Evolutionary conservation across 1,140 invertebrate genomes (phyloP), one percentile per base, ranked within the genome.

Genomic region (Adoxophyes honmai): DNA sequence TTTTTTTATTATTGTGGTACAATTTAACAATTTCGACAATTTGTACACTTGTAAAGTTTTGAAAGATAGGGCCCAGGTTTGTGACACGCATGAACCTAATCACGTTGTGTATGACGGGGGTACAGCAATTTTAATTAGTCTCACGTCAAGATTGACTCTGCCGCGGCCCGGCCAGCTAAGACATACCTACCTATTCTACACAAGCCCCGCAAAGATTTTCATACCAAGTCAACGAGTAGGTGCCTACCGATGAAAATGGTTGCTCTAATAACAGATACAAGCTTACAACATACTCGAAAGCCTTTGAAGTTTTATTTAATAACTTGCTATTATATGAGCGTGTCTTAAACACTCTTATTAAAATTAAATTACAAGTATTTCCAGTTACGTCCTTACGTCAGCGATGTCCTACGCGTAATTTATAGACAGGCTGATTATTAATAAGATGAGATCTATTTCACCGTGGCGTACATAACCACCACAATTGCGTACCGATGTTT

Each of bases 301-400:
- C 42, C 42, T 48, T 33, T 48, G 21, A 48, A 48, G 42, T 48
- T 33, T 48, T 33, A 21, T 48, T 48, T 48, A 21, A 48, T 48
- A 48, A 48, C 16, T 48, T n/a, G 39, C 16, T 10, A 21, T 21
- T 48, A 11, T 13, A 48, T 6, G 42, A 11, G 42, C 4, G 18
- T 48, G 21, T 18, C 5, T 4, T 13, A 33, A 18, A 48, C 42
- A 33, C 16, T 28, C 16, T 21, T 48, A 48, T 48, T 48, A 48
- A 48, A 48, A 21, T 48, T 48, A 48, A 48, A 48, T 48, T 48
- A 48, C 21, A 44, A 15, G 39, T n/a, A 13, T n/a, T 38, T 11
- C 4, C 36, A 38, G 1, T 38, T 1, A 38, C 10, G 36, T 28
- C 2, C 21, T 6, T 6, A 6, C 10, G 36, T 1, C 13, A 13